Base-by-base conservation (phyloP, 1,140 invertebrate species). In the Planococcus citri region DNA sequence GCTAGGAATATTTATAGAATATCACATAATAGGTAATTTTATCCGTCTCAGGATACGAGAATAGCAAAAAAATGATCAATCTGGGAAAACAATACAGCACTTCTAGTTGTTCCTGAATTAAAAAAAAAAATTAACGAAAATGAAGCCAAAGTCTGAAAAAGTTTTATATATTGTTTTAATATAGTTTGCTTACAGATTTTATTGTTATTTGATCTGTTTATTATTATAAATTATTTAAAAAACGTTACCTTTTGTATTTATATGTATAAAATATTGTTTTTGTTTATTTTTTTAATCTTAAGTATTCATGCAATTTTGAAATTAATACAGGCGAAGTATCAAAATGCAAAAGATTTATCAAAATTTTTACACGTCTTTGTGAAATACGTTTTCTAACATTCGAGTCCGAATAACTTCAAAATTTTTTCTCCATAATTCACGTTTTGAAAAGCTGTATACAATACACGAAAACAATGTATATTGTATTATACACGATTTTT, bases 191-290 rank as follows among this genome's bases (percentile, higher is more conserved):
- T 51, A 51, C 41, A 51, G 41, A 51, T 51, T 51, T 51, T 51
- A 51, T 51, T 51, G 41, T 51, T 51, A 51, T 51, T 20, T 51
- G 41, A 51, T 51, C 41, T 51, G 41, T 51, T 51, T 51, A 51
- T 51, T 51, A n/a, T 51, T 9, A 17, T 51, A n/a, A 51, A 51
- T 14, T 51, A 51, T 17, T 9, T 9, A 51, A 51, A 51, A 14
- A 51, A 51, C 41, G 41, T 51, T 51, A 51, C 41, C 41, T 51
- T 51, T 51, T 51, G 41, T 51, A 51, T 51, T 51, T 51, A 51
- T 3, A 9, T 51, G 41, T 51, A 51, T 51, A 51, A n/a, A 33
- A 51, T 51, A 51, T 51, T 51, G 41, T 51, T 51, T n/a, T 51
- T 51, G n/a, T 51, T 51, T 51, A 51, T 51, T 51, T 51, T 51